These are phyloP conservation scores for Atta texana DNA, from an alignment of 1,140 invertebrate genomes.

Conservation along the genomic window DNA sequence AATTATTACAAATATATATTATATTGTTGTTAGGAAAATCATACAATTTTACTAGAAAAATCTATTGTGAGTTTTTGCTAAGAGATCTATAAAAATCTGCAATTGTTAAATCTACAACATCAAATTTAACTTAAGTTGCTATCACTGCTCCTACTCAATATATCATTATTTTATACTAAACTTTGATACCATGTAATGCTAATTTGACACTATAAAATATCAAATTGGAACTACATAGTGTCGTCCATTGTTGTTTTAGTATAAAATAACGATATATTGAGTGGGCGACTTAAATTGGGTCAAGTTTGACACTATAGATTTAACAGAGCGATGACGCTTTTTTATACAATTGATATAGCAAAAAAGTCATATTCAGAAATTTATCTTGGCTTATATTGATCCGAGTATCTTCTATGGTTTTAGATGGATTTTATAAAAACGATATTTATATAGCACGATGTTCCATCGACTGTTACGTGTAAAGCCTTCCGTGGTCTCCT, in stretches of 20 bases:
- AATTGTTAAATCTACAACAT: no score
- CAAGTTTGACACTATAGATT: no score
- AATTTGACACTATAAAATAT: no score
- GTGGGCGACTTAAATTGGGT: no score
- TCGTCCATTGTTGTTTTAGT: no score
- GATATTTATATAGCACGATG: constrained; percentile 42
- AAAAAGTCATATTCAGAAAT: neutral
- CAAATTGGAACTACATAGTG: no score
- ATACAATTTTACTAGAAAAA: neutral
- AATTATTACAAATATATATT: neutral
- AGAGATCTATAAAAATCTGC: neutral
- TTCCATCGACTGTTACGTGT: constrained; percentile 53
- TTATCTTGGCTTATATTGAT: constrained; percentile 27
- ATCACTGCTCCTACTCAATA: no score
- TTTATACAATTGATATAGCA: no score
- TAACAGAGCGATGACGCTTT: neutral
- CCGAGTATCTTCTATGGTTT: constrained; percentile 4
- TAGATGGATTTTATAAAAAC: constrained; percentile 51
- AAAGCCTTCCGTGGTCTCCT: constrained; percentile 47
- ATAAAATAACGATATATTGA: no score
- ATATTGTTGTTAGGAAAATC: neutral
- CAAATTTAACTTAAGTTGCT: no score
- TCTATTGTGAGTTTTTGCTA: neutral
- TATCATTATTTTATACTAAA: no score
- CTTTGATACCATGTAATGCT: no score